Base-by-base conservation (phyloP, 2,113 vertebrate genomes). In the Eurypyga helias region DNA sequence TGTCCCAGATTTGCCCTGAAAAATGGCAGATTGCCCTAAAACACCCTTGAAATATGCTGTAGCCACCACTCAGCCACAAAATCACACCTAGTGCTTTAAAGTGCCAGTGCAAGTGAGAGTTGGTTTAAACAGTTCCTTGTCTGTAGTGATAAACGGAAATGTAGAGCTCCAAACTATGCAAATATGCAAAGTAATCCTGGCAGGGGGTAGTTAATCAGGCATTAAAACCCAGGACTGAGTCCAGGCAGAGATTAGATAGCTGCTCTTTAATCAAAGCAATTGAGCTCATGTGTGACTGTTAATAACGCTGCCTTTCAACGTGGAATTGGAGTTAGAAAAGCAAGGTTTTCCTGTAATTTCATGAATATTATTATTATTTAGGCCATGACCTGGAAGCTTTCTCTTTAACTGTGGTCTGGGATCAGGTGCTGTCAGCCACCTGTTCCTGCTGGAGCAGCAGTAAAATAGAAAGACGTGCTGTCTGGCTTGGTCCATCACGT, bases 111-210 rank as follows among this genome's bases (percentile, higher is more conserved):
- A 28, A 83, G 54, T 80, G 84, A 80, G 69, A 64, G 16, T 17
- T 91, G 7, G 48, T 90, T 89, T 80, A 41, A 82, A 79, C 19
- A 49, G n/a, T 57, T 87, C 24, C 73, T 84, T 54, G 36, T 91
- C 81, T 87, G 26, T 73, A 57, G 66, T 2, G 23, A 84, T 65
- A 80, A 65, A 85, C 2, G 16, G 66, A 94, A 96, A 93, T 0
- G 0, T 61, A 62, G 78, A 77, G 41, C 66, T 95, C 45, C 89
- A 85, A 91, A 96, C 89, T 87, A 96, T 72, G 81, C 87, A 84
- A 92, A 96, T 84, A 94, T 86, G 91, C 75, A 94, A 96, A 96
- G 66, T 95, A 93, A 96, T 90, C 82, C 82, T 88, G 58, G 75
- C 58, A 93, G 90, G 76, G 62, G 85, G 66, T 87, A 93, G 79